These are phyloP conservation scores for Acromyrmex heyeri DNA, from an alignment of 1,140 invertebrate genomes.

Conservation along the genomic window DNA sequence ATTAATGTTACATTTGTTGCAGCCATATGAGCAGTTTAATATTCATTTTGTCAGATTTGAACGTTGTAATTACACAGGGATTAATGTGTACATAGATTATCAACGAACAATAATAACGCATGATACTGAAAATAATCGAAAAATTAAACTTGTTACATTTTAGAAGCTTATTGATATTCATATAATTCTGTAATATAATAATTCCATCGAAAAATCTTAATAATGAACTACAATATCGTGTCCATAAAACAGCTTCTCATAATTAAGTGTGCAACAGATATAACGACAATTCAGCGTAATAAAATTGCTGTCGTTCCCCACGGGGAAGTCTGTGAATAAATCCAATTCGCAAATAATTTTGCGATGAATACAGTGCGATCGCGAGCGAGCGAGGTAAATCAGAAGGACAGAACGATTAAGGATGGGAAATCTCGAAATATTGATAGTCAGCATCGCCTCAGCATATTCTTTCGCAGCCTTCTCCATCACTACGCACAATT, in stretches of 20 bases:
- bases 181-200: neutral
- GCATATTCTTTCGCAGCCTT: conserved; percentile 42
- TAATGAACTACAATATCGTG: neutral
- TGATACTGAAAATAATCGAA: conserved; percentile 27
- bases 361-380: neutral
- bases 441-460: conserved; percentile 39
- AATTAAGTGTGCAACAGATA: conserved; percentile 4
- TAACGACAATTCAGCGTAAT: neutral
- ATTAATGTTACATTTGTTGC: conserved; percentile 49
- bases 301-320: neutral
- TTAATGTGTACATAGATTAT: conserved; percentile 40
- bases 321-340: conserved; percentile 8
- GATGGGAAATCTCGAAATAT: conserved; percentile 19
- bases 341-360: conserved; percentile 40
- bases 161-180: conserved; percentile 6
- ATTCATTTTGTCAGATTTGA: conserved; percentile 55
- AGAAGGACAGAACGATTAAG: conserved; percentile 26
- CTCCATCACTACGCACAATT: conserved; percentile 56
- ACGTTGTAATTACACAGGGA: conserved; percentile 33
- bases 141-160: conserved; percentile 46
- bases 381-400: conserved; percentile 13
- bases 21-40: conserved; percentile 40
- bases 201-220: conserved; percentile 19
- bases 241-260: conserved; percentile 20
- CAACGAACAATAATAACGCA: conserved; percentile 25